Conservation (phyloP, 2,888 invertebrate species). For the Malthinus seriepunctatus region DNA sequence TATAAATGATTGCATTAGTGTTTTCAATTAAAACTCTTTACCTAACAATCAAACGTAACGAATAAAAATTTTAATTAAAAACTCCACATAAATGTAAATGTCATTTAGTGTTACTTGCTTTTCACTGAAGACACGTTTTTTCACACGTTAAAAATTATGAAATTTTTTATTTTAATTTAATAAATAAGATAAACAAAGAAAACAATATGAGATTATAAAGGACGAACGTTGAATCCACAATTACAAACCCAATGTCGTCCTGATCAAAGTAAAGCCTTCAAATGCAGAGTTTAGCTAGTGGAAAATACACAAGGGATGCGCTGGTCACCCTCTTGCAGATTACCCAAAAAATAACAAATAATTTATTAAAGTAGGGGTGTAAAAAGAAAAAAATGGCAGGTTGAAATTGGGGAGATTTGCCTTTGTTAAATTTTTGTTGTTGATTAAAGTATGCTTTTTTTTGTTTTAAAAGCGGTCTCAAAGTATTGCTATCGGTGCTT, state of each 20-base stretch:
- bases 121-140: too few species aligned
- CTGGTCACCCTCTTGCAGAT: slow-evolving; percentile 32
- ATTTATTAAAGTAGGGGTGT: slow-evolving; percentile 23
- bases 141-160: too few species aligned
- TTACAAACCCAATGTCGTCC: slow-evolving; percentile 31
- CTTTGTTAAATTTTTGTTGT: slow-evolving; percentile 10
- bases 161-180: slow-evolving; percentile 7
- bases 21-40: too few species aligned
- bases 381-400: slow-evolving; percentile 15
- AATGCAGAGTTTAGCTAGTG: slow-evolving; percentile 22
- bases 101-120: not conserved
- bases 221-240: slow-evolving; percentile 16
- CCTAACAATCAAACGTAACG: not conserved
- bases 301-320: slow-evolving; percentile 31
- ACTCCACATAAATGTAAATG: too few species aligned
- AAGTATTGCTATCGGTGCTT: too few species aligned
- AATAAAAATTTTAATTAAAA: not conserved
- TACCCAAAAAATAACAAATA: slow-evolving; percentile 29
- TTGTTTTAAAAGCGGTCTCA: too few species aligned
- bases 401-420: slow-evolving; percentile 9
- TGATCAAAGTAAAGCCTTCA: slow-evolving; percentile 36
- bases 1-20: too few species aligned
- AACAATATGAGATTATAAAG: slow-evolving; percentile 15
- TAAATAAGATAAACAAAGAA: not conserved
- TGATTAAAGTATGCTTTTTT: not conserved